Percentiles rank a stretch among this genome's conserved stretches.
Conservation (phyloP, 2,797 vertebrate species). For the Takifugu rubripes region DNA sequence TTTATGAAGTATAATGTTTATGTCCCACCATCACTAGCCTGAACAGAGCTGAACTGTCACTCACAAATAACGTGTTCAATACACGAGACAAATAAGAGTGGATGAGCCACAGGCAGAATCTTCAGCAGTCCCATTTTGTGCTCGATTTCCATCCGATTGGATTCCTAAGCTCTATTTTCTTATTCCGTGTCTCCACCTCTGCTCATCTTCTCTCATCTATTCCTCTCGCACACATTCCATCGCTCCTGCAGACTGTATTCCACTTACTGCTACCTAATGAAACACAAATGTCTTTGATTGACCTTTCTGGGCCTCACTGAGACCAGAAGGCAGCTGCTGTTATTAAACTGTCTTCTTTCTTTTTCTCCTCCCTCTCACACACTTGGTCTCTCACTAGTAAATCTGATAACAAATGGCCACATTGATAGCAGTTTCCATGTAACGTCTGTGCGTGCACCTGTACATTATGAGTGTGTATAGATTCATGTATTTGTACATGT, state of each 20-base stretch:
- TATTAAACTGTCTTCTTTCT: slow-evolving; percentile 52
- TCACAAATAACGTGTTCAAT: too few relatives aligned
- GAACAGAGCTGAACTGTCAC: slow-evolving; percentile 11
- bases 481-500: slow-evolving; percentile 13
- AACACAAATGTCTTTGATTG: slow-evolving; percentile 64
- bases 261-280: slow-evolving; percentile 35
- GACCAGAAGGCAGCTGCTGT: slow-evolving; percentile 41
- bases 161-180: slow-evolving; percentile 25
- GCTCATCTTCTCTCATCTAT: slow-evolving; percentile 15
- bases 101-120: slow-evolving; percentile 10
- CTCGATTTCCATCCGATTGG: background rate
- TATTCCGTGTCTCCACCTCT: background rate
- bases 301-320: slow-evolving; percentile 47
- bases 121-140: background rate
- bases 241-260: slow-evolving; percentile 24
- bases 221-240: slow-evolving; percentile 12
- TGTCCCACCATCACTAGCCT: slow-evolving; percentile 30
- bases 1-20: too few relatives aligned
- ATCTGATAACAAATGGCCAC: slow-evolving; percentile 46
- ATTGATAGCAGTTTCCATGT: slow-evolving; percentile 55
- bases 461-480: slow-evolving; percentile 4
- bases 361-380: slow-evolving; percentile 1
- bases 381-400: slow-evolving; percentile 34
- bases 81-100: too few relatives aligned
- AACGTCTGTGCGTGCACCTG: slow-evolving; percentile 27